These are phyloP conservation scores for Trichonephila clavata DNA, from an alignment of 1,140 invertebrate species.

Conservation along the genomic window DNA sequence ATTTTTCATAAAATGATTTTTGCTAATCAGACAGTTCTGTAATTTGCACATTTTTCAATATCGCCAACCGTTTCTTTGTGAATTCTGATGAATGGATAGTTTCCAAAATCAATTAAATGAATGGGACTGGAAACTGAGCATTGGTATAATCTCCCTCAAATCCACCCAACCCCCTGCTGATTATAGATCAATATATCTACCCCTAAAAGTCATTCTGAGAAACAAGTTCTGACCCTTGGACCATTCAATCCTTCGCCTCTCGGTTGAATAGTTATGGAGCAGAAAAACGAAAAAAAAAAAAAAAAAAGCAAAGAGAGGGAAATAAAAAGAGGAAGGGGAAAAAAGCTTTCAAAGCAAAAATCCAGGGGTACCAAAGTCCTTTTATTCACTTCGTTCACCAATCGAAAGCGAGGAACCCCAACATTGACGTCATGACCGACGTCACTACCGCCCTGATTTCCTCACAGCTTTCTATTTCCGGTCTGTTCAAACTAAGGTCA, in stretches of 20 bases:
- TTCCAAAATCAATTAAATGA: conserved; percentile 48
- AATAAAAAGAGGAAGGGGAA: neutral
- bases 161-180: neutral
- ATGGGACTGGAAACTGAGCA: neutral
- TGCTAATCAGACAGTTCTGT: neutral
- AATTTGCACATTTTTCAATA: neutral
- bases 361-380: conserved; percentile 36
- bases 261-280: neutral
- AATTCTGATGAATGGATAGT: neutral
- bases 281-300: neutral
- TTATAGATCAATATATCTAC: conserved; percentile 62
- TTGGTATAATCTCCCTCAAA: neutral
- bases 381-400: conserved; percentile 55
- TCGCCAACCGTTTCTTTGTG: neutral
- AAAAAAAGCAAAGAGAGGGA: neutral
- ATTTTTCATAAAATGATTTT: neutral
- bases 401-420: conserved; percentile 55
- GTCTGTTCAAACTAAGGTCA: conserved; percentile 43
- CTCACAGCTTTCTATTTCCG: conserved; percentile 66
- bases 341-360: conserved; percentile 61
- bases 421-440: conserved; percentile 62
- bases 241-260: neutral
- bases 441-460: conserved; percentile 71
- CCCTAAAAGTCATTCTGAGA: conserved; percentile 2
- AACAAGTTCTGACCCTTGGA: neutral